Base-by-base conservation (phyloP, 2,113 vertebrate genomes). In the Tetraodon nigroviridis region DNA sequence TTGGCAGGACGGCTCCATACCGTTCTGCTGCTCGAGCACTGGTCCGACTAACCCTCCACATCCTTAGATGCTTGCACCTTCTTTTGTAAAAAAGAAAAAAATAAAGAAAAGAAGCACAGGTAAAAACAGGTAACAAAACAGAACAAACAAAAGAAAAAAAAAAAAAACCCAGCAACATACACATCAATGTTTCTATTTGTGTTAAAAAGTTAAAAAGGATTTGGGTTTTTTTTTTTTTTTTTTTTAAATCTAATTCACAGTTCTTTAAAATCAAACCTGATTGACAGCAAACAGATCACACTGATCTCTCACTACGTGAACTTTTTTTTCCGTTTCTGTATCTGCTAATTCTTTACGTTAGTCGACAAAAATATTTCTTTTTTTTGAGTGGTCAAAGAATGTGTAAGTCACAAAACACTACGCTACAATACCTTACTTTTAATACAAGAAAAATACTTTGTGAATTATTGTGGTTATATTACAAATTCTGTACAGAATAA, bases 231-330 rank as follows among this genome's bases (percentile, higher is more conserved):
- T 87, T 63, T 90, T 48, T 90, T 90, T 91, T 15, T 91, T 89
- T 92, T 88, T 93, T 87, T 91, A 93, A 92, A 89, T 92, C 90
- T 86, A 85, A 94, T 96, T 95, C 94, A 95, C 95, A 97, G 93
- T 96, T 95, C 92, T 92, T 92, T 92, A 92, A 92, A 92, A 92
- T 93, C 92, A 92, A 92, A 94, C 89, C 87, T 90, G 87, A 90
- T 88, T 80, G 78, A 84, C 82, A 85, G 85, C 89, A 86, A 92
- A 92, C 91, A 92, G 92, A 93, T 92, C 83, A 90, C 91, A 91
- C 90, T 15, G 74, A 82, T 75, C 82, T 78, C 74, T 78, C 61
- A 76, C 80, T 63, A 72, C 65, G 58, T 67, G 55, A 70, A 32
- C 64, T 45, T 59, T 70, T 65, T 47, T 56, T 56, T 52, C 57